phyloP scores from a whole-genome alignment of 2,888 invertebrate genomes.

The Siphonodentalium dalli region DNA sequence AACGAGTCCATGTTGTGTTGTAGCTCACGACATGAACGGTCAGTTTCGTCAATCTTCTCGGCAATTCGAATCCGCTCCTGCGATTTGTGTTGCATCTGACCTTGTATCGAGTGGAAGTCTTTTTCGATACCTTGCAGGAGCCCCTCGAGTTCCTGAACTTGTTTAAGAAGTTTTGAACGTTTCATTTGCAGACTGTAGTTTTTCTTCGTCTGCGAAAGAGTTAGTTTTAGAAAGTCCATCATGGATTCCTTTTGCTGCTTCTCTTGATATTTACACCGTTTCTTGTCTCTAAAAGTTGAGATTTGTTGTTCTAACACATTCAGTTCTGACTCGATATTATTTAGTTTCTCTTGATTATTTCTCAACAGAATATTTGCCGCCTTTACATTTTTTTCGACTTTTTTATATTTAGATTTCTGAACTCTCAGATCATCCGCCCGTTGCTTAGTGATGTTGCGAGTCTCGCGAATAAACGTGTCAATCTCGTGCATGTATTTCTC shows the following conservation, averaged over 20 bases:
- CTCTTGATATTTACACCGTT: slow-evolving; percentile 45
- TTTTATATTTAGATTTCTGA: slow-evolving; percentile 52
- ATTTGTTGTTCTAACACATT: slow-evolving; percentile 50
- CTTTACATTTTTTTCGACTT: slow-evolving; percentile 50
- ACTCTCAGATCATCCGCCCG: slow-evolving; percentile 46
- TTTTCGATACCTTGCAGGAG: slow-evolving; percentile 42
- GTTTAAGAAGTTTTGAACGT: slow-evolving; percentile 48
- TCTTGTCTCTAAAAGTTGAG: slow-evolving; percentile 38
- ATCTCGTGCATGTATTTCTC: slow-evolving; percentile 59
- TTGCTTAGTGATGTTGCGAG: slow-evolving; percentile 42
- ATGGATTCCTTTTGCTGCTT: slow-evolving; percentile 59
- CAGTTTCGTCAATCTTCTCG: slow-evolving; percentile 47
- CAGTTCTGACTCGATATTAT: slow-evolving; percentile 51
- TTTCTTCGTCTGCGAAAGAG: slow-evolving; percentile 57
- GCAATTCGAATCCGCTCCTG: slow-evolving; percentile 45
- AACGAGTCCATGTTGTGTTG: slow-evolving; percentile 52
- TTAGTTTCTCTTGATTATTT: slow-evolving; percentile 52
- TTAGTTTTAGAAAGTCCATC: slow-evolving; percentile 60
- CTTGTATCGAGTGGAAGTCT: slow-evolving; percentile 46
- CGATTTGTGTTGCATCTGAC: slow-evolving; percentile 47
- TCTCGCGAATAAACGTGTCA: slow-evolving; percentile 52
- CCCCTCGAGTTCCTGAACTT: slow-evolving; percentile 53
- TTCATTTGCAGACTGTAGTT: slow-evolving; percentile 59
- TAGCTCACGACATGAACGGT: slow-evolving; percentile 46
- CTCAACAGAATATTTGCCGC: slow-evolving; percentile 50